Base-by-base conservation (phyloP, 2,797 vertebrate genomes). In the Catamblyrhynchus diadema region DNA sequence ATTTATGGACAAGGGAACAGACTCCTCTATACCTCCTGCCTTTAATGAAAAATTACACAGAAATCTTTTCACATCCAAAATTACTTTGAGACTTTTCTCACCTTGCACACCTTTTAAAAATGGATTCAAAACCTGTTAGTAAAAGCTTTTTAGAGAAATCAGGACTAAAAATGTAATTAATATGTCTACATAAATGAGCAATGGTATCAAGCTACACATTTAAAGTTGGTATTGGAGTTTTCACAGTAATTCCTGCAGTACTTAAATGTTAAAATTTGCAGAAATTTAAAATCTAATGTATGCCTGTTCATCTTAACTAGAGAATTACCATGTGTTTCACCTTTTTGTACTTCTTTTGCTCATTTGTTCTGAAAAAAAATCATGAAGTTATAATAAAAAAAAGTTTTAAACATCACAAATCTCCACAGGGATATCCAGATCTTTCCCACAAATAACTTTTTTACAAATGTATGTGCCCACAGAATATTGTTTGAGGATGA, bases 41-140 rank as follows among this genome's bases (percentile, higher is more conserved):
- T 72, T 33, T 57, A 54, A 71, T 44, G 70, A 66, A 62, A 94
- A n/a, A 45, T 2, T 19, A 50, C 41, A 77, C 16, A 51, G 64
- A 65, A 67, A 37, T 15, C 69, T 93, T 88, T 84, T 69, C 66
- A 69, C 39, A 75, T 71, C 41, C 56, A 65, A 84, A 95, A 86
- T 44, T 56, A 47, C 47, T 54, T 88, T 50, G 53, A 78, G 35
- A 25, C 20, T 81, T 71, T 33, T 84, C n/a, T 86, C 59, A 81
- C 50, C 50, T 44, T 35, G 14, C 42, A 59, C 15, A 8, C 8
- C 21, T 35, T 37, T 70, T 7, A 6, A 33, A 45, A 65, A 70
- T 22, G 18, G 41, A 65, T 65, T 86, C 59, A 50, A 67, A 60
- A 69, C 10, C 8, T n/a, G 25, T 12, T n/a, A 61, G 22, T 13